Base-by-base conservation (phyloP, 2,888 invertebrate species). In the Drosophila infuscata region DNA sequence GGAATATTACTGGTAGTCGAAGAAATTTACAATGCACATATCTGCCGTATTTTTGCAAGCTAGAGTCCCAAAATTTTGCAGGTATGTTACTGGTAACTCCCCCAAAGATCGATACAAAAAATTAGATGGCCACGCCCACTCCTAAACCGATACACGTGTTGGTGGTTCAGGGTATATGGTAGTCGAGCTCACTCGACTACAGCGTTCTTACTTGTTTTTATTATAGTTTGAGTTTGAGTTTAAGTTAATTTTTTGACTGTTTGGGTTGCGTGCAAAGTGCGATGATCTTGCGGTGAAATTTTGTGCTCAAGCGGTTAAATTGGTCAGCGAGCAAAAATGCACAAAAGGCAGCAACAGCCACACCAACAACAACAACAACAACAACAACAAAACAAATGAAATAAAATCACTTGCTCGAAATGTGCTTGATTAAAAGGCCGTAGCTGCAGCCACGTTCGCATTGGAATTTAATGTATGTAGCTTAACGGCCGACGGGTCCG, bases 261-360 rank as follows among this genome's bases (percentile, higher is more conserved):
- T 78, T 60, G 77, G 86, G 74, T 89, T 89, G 88, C 87, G 88
- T 89, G 85, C 88, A 77, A 85, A 88, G 88, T 83, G 86, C 88
- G 88, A 85, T 87, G 88, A 89, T 89, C 88, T 88, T 88, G 89
- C 89, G 88, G 88, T 86, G 89, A 88, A 88, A 88, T 88, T 88
- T 88, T 88, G 82, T 90, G 91, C 89, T 91, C 88, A 87, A 74
- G 76, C 91, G 89, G 89, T 82, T 89, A 91, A 91, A 90, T 90
- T 91, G 91, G 91, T 91, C 91, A 91, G 84, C 83, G 82, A 81
- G 74, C 83, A 79, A 81, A 89, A 83, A 88, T 89, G 83, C 78
- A 83, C 75, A 71, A 83, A 75, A 80, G 57, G 70, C 70, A 64
- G 41, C 49, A 63, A 36, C 67, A 58, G 17, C 62, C 32, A 3